Evolutionary conservation across 2,888 invertebrate species (phyloP), one percentile per base, ranked within the genome.

Genomic region (Caenorhabditis plicata): DNA sequence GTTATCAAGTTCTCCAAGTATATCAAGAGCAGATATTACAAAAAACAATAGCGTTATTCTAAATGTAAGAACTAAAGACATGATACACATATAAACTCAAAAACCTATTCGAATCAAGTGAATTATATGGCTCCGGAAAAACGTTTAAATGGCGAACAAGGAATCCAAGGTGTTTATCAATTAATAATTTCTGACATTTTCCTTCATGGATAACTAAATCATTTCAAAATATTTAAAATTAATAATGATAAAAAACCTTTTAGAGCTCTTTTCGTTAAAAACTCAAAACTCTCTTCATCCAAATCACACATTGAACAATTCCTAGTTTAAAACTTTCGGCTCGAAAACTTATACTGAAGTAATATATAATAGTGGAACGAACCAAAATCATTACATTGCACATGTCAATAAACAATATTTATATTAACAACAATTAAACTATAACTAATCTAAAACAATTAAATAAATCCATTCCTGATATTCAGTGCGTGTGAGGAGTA

Each of bases 11-110:
- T 88, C 87, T 68, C 89, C 87, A 4, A 95, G 84, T 20, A 95
- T 85, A 84, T 95, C 95, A 69, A 95, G 82, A 4, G 93, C 92
- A 29, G 92, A 90, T 48, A 95, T 86, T n/a, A 91, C 88, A 84
- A 94, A 95, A 82, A 90, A 94, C 26, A 78, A 62, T 5, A 75
- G 39, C 0, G 78, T 78, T 25, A 70, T 58, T 44, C 75, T 76
- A 49, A 53, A 72, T n/a, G 17, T 23, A 38, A 22, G 8, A 9
- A 35, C 17, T 2, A 47, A 38, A 31, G 32, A 20, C n/a, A 13
- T 39, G 15, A 39, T n/a, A 11, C n/a, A 17, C n/a, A 38, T 11
- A 22, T 35, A 42, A 19, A 39, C 22, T 4, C 19, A 43, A 45
- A 20, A 35, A 74, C 75, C 68, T 52, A 47, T 56, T 73, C 22